Conservation (phyloP, 2,113 vertebrate species). For the Odocoileus hemionus region DNA sequence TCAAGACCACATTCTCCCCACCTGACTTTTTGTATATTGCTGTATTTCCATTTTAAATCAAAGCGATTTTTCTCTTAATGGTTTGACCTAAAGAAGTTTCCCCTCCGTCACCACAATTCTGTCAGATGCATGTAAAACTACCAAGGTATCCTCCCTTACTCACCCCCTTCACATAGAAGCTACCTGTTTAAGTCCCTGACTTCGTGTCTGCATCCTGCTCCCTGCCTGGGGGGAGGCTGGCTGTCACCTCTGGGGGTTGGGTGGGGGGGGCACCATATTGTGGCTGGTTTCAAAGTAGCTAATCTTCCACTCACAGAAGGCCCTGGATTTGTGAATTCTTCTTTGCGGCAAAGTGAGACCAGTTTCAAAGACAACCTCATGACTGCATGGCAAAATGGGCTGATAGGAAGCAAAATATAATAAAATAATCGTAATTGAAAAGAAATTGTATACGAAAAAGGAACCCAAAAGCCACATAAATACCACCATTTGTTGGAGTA, state of each 20-base stretch:
- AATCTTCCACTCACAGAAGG: not conserved
- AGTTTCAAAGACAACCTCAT: not conserved
- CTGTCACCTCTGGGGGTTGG: not conserved
- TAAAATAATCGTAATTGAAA: not conserved
- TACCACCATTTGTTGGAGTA: not conserved
- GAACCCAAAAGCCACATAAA: not conserved
- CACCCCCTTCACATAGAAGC: fast-evolving
- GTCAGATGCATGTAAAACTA: not conserved
- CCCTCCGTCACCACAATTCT: not conserved
- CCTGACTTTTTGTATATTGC: not conserved
- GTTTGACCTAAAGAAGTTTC: not conserved
- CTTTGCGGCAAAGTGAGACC: not conserved
- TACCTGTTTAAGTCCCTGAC: not conserved
- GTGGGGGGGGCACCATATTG: not conserved
- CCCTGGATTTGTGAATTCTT: not conserved
- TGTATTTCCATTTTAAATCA: not conserved
- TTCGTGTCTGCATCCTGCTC: not conserved
- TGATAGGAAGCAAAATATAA: not conserved
- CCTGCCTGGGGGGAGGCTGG: not conserved
- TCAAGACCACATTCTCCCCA: not conserved
- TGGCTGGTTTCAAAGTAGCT: not conserved
- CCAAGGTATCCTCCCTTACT: not conserved
- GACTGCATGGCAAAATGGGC: not conserved
- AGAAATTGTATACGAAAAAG: not conserved
- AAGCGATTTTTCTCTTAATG: not conserved